These are phyloP conservation scores for Epicampocera succincta DNA, from an alignment of 2,888 invertebrate genomes.

Conservation along the genomic window DNA sequence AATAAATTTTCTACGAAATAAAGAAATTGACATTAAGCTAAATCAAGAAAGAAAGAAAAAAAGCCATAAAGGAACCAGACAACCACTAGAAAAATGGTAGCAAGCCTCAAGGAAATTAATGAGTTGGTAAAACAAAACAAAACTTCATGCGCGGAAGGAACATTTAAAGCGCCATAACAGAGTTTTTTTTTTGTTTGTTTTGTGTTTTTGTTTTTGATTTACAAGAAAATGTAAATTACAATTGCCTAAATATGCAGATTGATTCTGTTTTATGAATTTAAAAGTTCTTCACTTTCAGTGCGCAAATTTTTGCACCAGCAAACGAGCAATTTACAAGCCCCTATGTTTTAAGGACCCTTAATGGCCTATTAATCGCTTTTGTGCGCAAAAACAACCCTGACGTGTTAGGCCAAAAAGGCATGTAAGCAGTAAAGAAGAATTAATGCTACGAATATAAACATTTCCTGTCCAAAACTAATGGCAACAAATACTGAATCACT, in stretches of 20 bases:
- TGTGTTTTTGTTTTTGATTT: not conserved
- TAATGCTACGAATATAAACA: constrained; percentile 47
- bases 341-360: not conserved
- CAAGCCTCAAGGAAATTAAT: constrained; percentile 49
- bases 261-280: not conserved
- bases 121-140: constrained; percentile 11
- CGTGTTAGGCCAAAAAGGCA: constrained; percentile 15
- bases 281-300: no score
- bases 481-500: constrained; percentile 56
- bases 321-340: not conserved
- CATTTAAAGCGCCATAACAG: not conserved
- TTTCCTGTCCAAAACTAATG: constrained; percentile 55
- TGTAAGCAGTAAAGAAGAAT: constrained; percentile 8
- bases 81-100: constrained; percentile 24
- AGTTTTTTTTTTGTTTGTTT: not conserved
- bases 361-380: not conserved
- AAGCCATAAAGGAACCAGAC: not conserved
- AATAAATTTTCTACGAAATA: constrained; percentile 60
- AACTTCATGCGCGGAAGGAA: not conserved
- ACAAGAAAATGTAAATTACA: not conserved
- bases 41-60: not conserved
- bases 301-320: no score
- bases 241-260: constrained; percentile 16
- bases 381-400: constrained; percentile 5
- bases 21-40: constrained; percentile 48